Conservation (phyloP, 2,888 invertebrate genomes). For the Sarcophaga rosellei region DNA sequence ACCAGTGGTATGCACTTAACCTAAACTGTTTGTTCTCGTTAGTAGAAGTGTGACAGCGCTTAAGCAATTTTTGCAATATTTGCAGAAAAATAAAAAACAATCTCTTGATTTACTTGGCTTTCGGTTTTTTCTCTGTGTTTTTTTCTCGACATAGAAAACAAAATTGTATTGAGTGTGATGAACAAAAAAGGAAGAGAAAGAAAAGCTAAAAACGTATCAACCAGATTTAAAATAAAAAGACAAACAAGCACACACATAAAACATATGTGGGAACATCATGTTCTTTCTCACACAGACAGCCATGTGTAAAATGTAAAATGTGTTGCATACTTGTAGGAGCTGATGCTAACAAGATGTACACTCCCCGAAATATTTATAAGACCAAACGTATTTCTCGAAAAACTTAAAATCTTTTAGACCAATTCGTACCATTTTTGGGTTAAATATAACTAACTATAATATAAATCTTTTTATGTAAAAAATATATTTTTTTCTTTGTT, state of each 20-base stretch:
- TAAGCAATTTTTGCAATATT: slow-evolving; percentile 74
- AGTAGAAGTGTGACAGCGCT: slow-evolving; percentile 66
- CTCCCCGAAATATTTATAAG: no score
- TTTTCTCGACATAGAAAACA: no score
- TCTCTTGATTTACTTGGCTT: slow-evolving; percentile 60
- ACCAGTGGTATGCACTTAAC: slow-evolving; percentile 62
- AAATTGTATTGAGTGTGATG: not conserved
- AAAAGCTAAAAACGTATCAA: slow-evolving; percentile 11
- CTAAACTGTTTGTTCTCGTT: slow-evolving; percentile 67
- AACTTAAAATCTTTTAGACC: no score
- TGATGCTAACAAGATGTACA: no score
- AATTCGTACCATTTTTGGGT: no score
- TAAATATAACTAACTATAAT: no score
- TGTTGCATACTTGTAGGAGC: slow-evolving; percentile 50
- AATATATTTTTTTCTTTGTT: no score
- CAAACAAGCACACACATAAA: not conserved
- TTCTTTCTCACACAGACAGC: not conserved
- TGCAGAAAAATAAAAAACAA: slow-evolving; percentile 74
- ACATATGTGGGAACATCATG: not conserved
- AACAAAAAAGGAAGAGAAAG: not conserved
- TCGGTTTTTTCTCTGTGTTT: not conserved
- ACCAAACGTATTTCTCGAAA: no score
- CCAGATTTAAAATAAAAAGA: not conserved
- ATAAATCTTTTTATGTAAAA: no score
- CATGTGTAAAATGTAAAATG: slow-evolving; percentile 3